Percentiles rank a stretch among this genome's conserved stretches.
Evolutionary conservation across 2,888 invertebrate species (phyloP).

Genomic region (Yponomeuta plumbellus): DNA sequence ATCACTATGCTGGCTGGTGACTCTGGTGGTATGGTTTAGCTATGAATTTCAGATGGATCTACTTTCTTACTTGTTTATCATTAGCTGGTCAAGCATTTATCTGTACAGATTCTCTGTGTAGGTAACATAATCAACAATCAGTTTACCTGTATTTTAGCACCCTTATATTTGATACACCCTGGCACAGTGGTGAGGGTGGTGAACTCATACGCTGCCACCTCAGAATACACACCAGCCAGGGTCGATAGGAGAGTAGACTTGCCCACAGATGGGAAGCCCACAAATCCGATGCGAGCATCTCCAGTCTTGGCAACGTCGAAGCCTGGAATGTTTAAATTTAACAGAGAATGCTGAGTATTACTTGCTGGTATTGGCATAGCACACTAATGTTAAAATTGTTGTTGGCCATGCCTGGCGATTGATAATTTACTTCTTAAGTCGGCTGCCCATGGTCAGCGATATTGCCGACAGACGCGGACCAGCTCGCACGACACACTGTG

Average conservation of each 20-base stretch:
- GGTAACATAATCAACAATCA: not conserved
- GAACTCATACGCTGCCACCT: conserved; percentile 99
- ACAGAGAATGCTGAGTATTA: not conserved
- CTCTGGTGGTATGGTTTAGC: too few species aligned
- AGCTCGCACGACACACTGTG: too few species aligned
- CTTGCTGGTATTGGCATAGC: not conserved
- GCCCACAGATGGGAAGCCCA: conserved; percentile 99
- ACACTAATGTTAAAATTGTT: not conserved
- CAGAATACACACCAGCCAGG: conserved; percentile 99
- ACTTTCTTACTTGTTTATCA: not conserved
- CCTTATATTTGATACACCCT: conserved; percentile 99
- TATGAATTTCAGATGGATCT: too few species aligned
- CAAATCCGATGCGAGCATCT: conserved; percentile 99
- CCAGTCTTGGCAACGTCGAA: conserved; percentile 99
- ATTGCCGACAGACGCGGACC: too few species aligned
- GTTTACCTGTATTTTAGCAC: conserved; percentile 96
- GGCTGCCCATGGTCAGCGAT: too few species aligned
- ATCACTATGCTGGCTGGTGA: too few species aligned
- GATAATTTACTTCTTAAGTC: too few species aligned
- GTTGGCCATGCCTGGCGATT: too few species aligned
- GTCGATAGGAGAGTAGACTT: conserved; percentile 98
- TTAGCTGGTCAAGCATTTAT: not conserved
- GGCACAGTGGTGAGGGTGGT: conserved; percentile 99
- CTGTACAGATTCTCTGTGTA: not conserved
- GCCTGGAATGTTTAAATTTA: conserved; percentile 53